A percentile compares a stretch with the other conserved stretches of the same genome.
Conservation (phyloP, 2,797 vertebrate species). For the Ispidina picta region DNA sequence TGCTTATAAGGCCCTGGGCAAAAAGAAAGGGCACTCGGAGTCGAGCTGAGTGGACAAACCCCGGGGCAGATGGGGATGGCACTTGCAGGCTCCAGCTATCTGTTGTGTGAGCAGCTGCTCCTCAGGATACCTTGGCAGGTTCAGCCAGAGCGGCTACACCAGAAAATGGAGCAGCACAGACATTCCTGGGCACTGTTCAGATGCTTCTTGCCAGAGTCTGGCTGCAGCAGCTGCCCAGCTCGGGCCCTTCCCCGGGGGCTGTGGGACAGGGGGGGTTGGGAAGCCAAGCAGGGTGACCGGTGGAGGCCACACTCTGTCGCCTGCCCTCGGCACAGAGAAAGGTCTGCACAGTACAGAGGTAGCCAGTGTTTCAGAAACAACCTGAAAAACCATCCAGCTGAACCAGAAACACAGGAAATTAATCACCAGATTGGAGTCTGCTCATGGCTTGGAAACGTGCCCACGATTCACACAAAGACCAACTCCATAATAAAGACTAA, state of each 20-base stretch:
- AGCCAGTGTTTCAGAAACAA: background rate
- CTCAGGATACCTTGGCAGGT: background rate
- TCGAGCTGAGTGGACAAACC: background rate
- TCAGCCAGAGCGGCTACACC: background rate
- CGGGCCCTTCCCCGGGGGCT: background rate
- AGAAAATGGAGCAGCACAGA: background rate
- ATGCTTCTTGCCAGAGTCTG: background rate
- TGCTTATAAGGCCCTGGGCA: background rate
- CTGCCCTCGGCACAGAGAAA: background rate
- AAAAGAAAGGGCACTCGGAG: accelerated
- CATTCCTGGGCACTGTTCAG: background rate
- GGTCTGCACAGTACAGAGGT: background rate
- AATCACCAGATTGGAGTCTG: background rate
- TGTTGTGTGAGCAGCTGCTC: background rate
- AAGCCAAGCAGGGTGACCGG: background rate
- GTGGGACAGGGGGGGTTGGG: too few species aligned
- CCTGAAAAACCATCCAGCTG: background rate
- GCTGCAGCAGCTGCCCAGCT: background rate
- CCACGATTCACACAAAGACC: background rate
- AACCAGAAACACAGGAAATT: background rate
- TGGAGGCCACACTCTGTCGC: background rate
- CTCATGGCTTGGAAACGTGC: background rate
- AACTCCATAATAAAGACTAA: background rate
- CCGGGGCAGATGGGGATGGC: accelerated
- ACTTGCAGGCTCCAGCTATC: accelerated